Base-by-base conservation (phyloP, 2,797 vertebrate genomes). In the Poliocrania exsul region DNA sequence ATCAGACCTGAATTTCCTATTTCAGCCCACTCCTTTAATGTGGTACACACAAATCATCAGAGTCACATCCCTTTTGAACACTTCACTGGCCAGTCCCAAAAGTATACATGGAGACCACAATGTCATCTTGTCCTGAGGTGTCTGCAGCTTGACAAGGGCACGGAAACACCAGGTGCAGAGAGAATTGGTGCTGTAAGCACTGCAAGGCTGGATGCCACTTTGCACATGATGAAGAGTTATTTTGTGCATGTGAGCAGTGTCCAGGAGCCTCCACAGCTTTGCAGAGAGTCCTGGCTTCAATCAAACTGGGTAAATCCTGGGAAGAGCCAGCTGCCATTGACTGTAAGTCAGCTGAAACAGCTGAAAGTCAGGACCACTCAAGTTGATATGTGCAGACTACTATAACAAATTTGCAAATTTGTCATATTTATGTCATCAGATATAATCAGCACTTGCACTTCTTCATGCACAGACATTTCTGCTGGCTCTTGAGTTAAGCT, bases 171-270 rank as follows among this genome's bases (percentile, higher is more conserved):
- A 91, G 16, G 12, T 31, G 44, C 67, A 77, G 42, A 62, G 19
- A 24, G 42, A 65, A 33, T 15, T 1, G 0, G 28, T 31, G 37
- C 66, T 17, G 23, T 33, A 71, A 86, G 46, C 23, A n/a, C 49
- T n/a, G 23, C 66, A 67, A 78, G 51, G 70, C 53, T 86, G 46
- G 47, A 51, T 13, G 40, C 16, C 15, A 18, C n/a, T 78, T 44
- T 1, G 1, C 31, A 60, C 20, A 37, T 0, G 2, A 28, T 2
- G 16, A n/a, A n/a, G 28, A 62, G 21, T 8, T 1, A 6, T 40
- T 86, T 6, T 66, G 38, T 42, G 18, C 37, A 60, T 2, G 15
- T 13, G 2, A 33, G 26, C 23, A n/a, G 25, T 1, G 31, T 16
- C 33, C 35, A 60, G 35, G 35, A 16, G 5, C 42, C 66, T 74